Evolutionary conservation across 2,797 vertebrate species (phyloP), one percentile per base, ranked within the genome.

Genomic region (Sebastolobus altivelis): DNA sequence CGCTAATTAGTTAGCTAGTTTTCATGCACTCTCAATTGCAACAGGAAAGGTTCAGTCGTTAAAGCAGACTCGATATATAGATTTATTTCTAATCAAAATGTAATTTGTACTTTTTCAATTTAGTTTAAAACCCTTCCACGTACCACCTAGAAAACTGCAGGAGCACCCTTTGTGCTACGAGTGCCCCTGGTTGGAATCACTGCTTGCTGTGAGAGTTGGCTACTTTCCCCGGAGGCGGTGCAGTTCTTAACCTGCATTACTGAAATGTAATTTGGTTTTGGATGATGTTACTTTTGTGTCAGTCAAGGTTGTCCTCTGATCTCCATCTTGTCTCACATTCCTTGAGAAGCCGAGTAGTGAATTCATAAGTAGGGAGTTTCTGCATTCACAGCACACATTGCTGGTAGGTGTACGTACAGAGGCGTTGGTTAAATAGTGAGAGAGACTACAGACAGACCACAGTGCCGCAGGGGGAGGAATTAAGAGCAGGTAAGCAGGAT

Each of bases 401-500:
- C 72, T 68, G 31, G 33, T 74, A 73, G 84, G 72, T 83, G 65
- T 59, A 75, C 69, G 68, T 55, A 72, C 59, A 35, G 66, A 79
- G 71, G 65, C 16, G 2, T 46, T 38, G 63, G 75, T 78, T 65
- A 22, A 43, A 78, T 71, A 55, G 59, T 68, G 40, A 68, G 46
- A 61, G 33, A 78, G 75, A 49, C 77, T 80, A 75, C 82, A 77
- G 71, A 66, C 60, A 46, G 52, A 63, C 29, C 69, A 33, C 35
- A 59, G 54, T 52, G 65, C 35, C 31, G 72, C 75, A 78, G 75
- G 73, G 80, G 61, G 70, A 81, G 37, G 79, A 80, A 80, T 79
- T 75, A 88, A 79, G 65, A 62, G 52, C 74, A 85, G 72, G 80
- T 80, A 73, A 79, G 33, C 52, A 65, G 66, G 60, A 63, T 74